Conservation (phyloP, 2,797 vertebrate species). For the Coranthus polyacanthus region DNA sequence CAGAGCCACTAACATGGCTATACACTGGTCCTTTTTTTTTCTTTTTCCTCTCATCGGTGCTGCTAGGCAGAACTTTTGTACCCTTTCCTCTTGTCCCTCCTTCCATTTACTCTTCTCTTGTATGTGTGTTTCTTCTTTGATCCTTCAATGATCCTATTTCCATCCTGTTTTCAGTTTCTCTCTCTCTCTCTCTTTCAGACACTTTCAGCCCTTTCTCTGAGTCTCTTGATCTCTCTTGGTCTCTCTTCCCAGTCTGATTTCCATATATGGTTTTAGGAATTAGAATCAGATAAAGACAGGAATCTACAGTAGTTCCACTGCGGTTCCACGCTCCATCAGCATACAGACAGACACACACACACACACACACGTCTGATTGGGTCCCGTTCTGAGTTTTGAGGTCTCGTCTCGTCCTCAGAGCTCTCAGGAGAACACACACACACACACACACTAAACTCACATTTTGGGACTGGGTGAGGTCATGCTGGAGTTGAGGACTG, state of each 20-base stretch:
- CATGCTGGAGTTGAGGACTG: constrained; percentile 67
- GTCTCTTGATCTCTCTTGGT: no score
- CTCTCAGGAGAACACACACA: constrained; percentile 23
- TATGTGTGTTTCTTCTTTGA: constrained; percentile 1
- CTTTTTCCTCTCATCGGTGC: neutral
- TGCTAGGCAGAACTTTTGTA: neutral
- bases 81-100: neutral
- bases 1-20: no score
- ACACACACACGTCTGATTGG: constrained; percentile 13
- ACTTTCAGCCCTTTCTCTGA: no score
- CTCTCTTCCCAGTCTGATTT: constrained; percentile 31
- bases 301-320: constrained; percentile 65
- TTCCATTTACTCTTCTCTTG: neutral
- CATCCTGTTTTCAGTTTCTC: no score
- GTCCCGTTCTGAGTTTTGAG: no score
- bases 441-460: constrained; percentile 20
- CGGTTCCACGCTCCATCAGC: constrained; percentile 60
- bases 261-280: constrained; percentile 64
- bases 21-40: neutral
- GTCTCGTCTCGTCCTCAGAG: constrained; percentile 9
- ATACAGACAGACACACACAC: constrained; percentile 5
- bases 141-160: no score
- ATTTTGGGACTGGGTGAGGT: constrained; percentile 69
- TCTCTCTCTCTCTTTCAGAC: no score
- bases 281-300: constrained; percentile 60